Evolutionary conservation across 2,797 vertebrate genomes (phyloP).

Genomic region (Phrynocephalus forsythii): DNA sequence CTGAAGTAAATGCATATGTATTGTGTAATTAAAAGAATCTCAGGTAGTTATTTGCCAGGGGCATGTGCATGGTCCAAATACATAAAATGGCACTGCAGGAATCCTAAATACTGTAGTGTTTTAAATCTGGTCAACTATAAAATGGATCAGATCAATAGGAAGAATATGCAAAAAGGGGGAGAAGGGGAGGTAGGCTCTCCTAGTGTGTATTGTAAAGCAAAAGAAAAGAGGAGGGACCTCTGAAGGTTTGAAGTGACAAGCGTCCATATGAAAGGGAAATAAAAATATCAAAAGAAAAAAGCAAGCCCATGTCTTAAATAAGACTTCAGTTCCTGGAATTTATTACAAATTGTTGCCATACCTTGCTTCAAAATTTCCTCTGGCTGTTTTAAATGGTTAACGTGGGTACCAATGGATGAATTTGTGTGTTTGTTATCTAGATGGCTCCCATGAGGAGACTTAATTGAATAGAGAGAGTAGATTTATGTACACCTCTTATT

Average conservation of each 20-base stretch:
- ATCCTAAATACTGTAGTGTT: slow-evolving; percentile 83
- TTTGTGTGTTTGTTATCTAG: slow-evolving; percentile 42
- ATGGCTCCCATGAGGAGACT: slow-evolving; percentile 31
- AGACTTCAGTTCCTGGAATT: slow-evolving; percentile 52
- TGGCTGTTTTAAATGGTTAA: background rate
- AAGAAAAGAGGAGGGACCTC: slow-evolving; percentile 76
- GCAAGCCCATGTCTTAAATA: slow-evolving; percentile 61
- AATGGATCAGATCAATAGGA: slow-evolving; percentile 76
- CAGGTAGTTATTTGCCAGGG: slow-evolving; percentile 89
- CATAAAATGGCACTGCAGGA: slow-evolving; percentile 82
- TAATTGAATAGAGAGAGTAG: background rate
- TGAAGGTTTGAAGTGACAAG: slow-evolving; percentile 75
- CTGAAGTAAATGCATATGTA: slow-evolving; percentile 87
- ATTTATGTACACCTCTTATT: slow-evolving; percentile 41
- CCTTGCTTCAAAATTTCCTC: background rate
- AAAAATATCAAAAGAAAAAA: slow-evolving; percentile 76
- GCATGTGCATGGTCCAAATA: slow-evolving; percentile 85
- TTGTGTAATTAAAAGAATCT: slow-evolving; percentile 93
- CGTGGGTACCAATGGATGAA: slow-evolving; percentile 42
- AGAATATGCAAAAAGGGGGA: slow-evolving; percentile 77
- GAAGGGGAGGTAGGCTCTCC: slow-evolving; percentile 43
- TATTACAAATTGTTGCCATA: slow-evolving; percentile 38
- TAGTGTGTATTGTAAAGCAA: slow-evolving; percentile 74
- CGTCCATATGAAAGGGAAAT: slow-evolving; percentile 75
- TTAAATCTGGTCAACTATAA: slow-evolving; percentile 84